A percentile compares a stretch with the other conserved stretches of the same genome.
phyloP scores from a whole-genome alignment of 2,113 vertebrate species.

The Heterocephalus glaber region DNA sequence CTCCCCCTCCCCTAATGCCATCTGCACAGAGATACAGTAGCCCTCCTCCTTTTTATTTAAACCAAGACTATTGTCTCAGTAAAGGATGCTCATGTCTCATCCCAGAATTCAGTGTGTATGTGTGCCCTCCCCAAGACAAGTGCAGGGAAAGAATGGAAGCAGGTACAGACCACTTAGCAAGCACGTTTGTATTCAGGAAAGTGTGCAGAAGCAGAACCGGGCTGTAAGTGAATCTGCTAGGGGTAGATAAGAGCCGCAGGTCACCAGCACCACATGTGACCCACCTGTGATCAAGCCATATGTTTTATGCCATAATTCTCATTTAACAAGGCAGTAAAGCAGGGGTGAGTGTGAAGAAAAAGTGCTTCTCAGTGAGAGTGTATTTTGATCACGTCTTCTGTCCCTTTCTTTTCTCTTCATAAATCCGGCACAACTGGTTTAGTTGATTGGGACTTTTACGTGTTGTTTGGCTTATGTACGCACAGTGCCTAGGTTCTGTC shows the following conservation, averaged over 20 bases:
- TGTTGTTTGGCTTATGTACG: constrained; percentile 43
- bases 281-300: constrained; percentile 23
- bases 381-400: constrained; percentile 61
- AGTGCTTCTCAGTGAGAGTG: constrained; percentile 8
- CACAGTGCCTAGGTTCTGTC: constrained; percentile 32
- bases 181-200: constrained; percentile 52
- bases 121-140: constrained; percentile 40
- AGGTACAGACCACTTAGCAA: constrained; percentile 23
- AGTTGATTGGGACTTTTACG: constrained; percentile 39
- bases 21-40: constrained; percentile 50
- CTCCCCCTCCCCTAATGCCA: constrained; percentile 22
- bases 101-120: constrained; percentile 31
- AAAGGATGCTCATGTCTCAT: constrained; percentile 35
- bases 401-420: constrained; percentile 63
- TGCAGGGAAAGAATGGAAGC: constrained; percentile 4
- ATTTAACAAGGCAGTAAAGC: constrained; percentile 66
- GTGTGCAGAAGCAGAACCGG: constrained; percentile 40
- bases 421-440: constrained; percentile 46
- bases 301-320: constrained; percentile 57
- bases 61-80: constrained; percentile 55
- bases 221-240: constrained; percentile 55
- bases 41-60: constrained; percentile 15
- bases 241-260: constrained; percentile 65
- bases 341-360: background rate
- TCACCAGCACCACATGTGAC: constrained; percentile 52